phyloP scores from a whole-genome alignment of 53 echinoderm and acorn worm genomes.

The Apostichopus leukothele region DNA sequence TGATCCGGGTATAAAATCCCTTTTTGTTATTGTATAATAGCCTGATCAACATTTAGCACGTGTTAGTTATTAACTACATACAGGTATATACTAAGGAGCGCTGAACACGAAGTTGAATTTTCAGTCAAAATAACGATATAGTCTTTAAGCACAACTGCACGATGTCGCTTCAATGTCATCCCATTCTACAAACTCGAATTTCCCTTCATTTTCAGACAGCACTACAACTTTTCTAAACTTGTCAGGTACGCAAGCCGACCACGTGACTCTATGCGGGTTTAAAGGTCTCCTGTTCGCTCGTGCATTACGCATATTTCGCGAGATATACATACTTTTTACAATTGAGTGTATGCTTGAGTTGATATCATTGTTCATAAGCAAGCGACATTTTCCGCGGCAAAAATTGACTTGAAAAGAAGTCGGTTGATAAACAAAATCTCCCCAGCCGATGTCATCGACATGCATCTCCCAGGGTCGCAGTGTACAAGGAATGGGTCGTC shows the following conservation, averaged over 20 bases:
- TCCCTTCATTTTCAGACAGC: no score
- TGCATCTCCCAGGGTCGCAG: slow-evolving; percentile 13
- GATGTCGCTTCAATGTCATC: no score
- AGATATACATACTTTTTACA: not conserved
- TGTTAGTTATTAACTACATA: no score
- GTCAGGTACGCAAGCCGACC: not conserved
- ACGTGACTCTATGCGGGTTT: not conserved
- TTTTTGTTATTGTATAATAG: no score
- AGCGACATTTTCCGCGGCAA: slow-evolving; percentile 14
- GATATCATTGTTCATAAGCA: not conserved
- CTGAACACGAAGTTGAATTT: no score
- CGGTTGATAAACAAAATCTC: not conserved
- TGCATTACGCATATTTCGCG: not conserved
- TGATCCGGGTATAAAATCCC: no score
- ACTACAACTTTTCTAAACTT: not conserved
- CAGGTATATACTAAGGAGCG: no score
- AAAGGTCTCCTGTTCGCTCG: not conserved
- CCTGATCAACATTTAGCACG: no score
- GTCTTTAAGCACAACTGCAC: no score
- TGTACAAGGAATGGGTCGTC: not conserved
- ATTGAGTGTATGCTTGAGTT: not conserved
- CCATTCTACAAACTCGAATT: no score
- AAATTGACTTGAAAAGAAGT: not conserved
- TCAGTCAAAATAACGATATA: no score
- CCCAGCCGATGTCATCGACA: slow-evolving; percentile 11